These are phyloP conservation scores for Acropternis orthonyx DNA, from an alignment of 2,797 vertebrate genomes.

Conservation along the genomic window DNA sequence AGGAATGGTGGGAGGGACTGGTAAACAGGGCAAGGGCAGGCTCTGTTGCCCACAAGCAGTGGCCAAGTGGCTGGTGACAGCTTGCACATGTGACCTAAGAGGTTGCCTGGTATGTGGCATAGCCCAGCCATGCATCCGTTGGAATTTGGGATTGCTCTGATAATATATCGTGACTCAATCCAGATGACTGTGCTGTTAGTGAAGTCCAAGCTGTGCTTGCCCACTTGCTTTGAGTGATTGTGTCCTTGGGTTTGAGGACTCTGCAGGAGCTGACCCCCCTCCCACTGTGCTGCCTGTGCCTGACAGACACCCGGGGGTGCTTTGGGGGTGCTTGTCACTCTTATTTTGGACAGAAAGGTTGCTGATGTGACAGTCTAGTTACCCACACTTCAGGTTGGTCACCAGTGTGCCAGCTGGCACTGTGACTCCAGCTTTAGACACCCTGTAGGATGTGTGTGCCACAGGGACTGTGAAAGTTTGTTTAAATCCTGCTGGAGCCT, in stretches of 20 bases:
- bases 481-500: background rate
- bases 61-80: background rate
- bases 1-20: background rate
- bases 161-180: background rate
- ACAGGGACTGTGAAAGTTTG: background rate
- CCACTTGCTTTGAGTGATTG: background rate
- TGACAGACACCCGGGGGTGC: fast-evolving
- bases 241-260: background rate
- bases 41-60: background rate
- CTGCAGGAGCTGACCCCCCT: background rate
- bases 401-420: too few relatives aligned
- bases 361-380: background rate
- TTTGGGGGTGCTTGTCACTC: background rate
- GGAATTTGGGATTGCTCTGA: conserved; percentile 8
- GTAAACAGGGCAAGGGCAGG: background rate
- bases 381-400: fast-evolving
- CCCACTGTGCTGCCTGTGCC: background rate
- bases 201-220: background rate
- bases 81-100: background rate
- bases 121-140: background rate
- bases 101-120: background rate
- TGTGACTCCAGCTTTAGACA: background rate
- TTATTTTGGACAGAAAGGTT: background rate
- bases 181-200: background rate
- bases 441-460: background rate